Base-by-base conservation (phyloP, 2,888 invertebrate species). In the Aleiodes alternator region DNA sequence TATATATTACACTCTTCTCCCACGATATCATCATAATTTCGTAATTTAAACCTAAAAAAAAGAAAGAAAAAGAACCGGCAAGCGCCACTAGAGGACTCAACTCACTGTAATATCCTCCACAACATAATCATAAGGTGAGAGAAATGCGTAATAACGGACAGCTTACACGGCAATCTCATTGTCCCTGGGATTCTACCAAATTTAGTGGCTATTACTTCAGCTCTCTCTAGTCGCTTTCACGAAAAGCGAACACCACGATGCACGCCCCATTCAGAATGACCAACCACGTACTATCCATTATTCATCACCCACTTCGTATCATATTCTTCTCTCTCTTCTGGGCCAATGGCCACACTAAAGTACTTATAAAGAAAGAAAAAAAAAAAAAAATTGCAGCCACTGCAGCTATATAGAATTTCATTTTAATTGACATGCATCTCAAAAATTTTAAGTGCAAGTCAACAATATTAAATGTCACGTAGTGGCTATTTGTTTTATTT, bases 201-300 rank as follows among this genome's bases (percentile, higher is more conserved):
- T 88, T 88, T 88, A 85, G 84, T 82, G 82, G 83, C 83, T 85
- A 86, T 88, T 86, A 85, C 83, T 82, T 79, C 80, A 80, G 84
- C 84, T 74, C 72, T 76, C 72, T 55, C 70, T 66, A 75, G 73
- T 76, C 73, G 72, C 57, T 69, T 55, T 72, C 69, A 61, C 57
- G 70, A 23, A 23, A 50, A 51, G 64, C 74, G 61, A 73, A 72
- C 68, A 69, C 64, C 68, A 68, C 69, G 56, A 70, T 64, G 64
- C 64, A 16, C 64, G 64, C 72, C 81, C 81, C 81, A 78, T 73
- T 69, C 75, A 82, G 82, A 84, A 87, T 84, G 81, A 83, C 82
- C 82, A 84, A 82, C 83, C 79, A 83, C 87, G 84, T 87, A 82
- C 82, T 83, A 87, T 88, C 84, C 86, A 88, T 88, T 88, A 88